These are phyloP conservation scores for Cyclura pinguis DNA, from an alignment of 2,797 vertebrate species.

Conservation along the genomic window DNA sequence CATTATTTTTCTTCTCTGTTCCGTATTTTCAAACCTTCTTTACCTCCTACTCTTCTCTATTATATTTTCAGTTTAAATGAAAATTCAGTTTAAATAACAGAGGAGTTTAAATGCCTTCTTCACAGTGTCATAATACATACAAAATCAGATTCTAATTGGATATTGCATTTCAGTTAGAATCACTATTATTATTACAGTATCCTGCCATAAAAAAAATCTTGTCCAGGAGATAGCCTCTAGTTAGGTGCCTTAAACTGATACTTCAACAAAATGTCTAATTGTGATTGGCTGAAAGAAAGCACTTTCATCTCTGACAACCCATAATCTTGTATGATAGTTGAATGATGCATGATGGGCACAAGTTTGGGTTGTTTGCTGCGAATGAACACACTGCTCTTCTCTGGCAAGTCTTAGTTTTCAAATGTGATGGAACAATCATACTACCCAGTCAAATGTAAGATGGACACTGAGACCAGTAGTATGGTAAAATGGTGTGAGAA, in stretches of 20 bases:
- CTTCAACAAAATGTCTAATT: conserved; percentile 21
- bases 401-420: conserved; percentile 2
- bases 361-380: conserved; percentile 29
- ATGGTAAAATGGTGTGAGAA: conserved; percentile 3
- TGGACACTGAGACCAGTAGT: not conserved
- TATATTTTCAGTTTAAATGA: not conserved
- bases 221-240: not conserved
- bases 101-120: conserved; percentile 12
- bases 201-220: conserved; percentile 15
- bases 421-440: conserved; percentile 1
- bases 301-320: conserved; percentile 6
- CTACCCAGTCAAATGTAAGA: not conserved
- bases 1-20: not conserved
- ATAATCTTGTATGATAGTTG: conserved; percentile 23
- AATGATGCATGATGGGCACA: conserved; percentile 24
- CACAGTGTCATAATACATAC: not conserved
- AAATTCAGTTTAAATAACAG: too few relatives aligned
- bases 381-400: conserved; percentile 13
- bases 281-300: conserved; percentile 25
- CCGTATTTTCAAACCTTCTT: too few relatives aligned
- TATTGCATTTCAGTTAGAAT: conserved; percentile 6
- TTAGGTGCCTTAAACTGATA: conserved; percentile 15
- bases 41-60: not conserved
- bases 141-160: conserved; percentile 5
- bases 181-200: not conserved